A percentile compares a stretch with the other conserved stretches of the same genome.
These are phyloP conservation scores for Dichetophora obliterata DNA, from an alignment of 2,888 invertebrate species.

Conservation along the genomic window DNA sequence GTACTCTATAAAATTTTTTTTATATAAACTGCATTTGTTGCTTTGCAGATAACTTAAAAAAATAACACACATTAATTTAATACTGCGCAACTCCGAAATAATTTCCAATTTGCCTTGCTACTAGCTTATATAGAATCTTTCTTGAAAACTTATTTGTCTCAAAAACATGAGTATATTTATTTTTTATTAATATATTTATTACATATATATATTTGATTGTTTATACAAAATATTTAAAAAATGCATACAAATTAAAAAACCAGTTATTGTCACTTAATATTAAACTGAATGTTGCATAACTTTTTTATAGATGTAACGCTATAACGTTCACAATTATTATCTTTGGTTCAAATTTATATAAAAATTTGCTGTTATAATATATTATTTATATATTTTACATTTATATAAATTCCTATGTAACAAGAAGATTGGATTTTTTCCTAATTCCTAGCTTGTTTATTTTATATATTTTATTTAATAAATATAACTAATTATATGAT, in stretches of 20 bases:
- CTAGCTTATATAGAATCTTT: no score
- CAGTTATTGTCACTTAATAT: neutral
- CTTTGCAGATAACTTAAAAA: no score
- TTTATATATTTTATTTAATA: neutral
- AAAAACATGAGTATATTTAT: constrained; percentile 6
- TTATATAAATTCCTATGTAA: neutral
- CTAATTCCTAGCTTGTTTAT: no score
- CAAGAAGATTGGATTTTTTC: neutral
- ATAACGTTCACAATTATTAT: neutral
- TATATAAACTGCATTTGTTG: no score
- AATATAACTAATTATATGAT: neutral
- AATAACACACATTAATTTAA: no score
- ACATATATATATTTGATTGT: neutral
- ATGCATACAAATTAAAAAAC: neutral
- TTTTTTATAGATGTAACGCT: neutral
- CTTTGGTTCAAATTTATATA: constrained; percentile 9
- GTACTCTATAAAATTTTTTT: no score
- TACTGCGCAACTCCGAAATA: no score
- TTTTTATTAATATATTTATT: neutral
- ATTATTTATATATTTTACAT: no score
- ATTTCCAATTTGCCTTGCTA: no score
- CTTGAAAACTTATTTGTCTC: neutral
- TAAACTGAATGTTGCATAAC: neutral
- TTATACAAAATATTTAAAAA: neutral
- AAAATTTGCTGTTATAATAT: neutral